phyloP scores from a whole-genome alignment of 2,113 vertebrate species.

The Nipponia nippon region DNA sequence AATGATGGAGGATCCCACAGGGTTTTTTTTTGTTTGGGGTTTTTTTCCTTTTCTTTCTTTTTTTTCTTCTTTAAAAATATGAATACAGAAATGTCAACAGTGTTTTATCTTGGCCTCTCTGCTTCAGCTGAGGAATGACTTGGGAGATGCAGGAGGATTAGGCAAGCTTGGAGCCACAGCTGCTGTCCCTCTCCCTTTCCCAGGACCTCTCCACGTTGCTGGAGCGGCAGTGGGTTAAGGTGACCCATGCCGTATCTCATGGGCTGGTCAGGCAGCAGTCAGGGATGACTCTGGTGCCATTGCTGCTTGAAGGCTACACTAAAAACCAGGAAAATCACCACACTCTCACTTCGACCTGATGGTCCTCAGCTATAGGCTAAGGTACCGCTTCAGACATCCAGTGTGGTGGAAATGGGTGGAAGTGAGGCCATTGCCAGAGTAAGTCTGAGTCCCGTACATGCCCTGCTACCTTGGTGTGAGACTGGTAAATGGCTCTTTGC shows the following conservation, averaged over 20 bases:
- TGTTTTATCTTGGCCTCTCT: neutral
- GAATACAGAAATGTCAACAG: neutral
- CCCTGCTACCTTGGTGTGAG: neutral
- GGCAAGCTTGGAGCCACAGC: neutral
- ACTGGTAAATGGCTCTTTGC: neutral
- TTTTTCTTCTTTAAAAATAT: neutral
- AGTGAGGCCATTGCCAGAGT: neutral
- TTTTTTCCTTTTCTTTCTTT: neutral
- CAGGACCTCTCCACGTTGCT: neutral
- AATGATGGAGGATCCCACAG: neutral
- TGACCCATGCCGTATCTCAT: rapidly evolving
- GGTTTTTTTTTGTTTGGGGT: neutral
- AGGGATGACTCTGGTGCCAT: neutral
- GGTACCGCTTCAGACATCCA: neutral
- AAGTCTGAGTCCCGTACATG: neutral
- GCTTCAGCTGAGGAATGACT: neutral
- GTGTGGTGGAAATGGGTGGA: neutral
- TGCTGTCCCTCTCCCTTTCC: neutral
- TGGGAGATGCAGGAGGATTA: neutral
- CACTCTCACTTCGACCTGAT: neutral
- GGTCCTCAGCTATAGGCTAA: neutral
- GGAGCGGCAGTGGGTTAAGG: rapidly evolving
- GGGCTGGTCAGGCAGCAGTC: neutral
- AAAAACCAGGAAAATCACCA: neutral
- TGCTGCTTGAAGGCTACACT: neutral